These are phyloP conservation scores for Tiaroga cobitis DNA, from an alignment of 2,797 vertebrate genomes.

Conservation along the genomic window DNA sequence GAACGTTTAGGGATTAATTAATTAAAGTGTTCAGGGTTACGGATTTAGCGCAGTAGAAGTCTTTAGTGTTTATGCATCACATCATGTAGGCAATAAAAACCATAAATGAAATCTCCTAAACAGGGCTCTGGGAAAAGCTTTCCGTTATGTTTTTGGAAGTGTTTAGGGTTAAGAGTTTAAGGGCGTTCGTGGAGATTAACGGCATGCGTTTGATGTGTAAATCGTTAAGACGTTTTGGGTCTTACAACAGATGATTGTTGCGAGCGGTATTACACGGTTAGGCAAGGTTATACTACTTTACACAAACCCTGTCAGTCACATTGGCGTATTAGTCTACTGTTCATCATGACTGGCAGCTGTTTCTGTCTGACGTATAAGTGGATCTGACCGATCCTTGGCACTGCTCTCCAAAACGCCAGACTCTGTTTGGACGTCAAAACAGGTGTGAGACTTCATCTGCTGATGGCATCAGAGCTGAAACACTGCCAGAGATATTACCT, in stretches of 20 bases:
- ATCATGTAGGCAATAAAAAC: not conserved
- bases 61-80: not conserved
- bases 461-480: conserved; percentile 13
- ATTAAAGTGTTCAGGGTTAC: not conserved
- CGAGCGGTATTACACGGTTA: not conserved
- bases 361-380: conserved; percentile 17
- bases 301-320: conserved; percentile 6
- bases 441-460: not conserved
- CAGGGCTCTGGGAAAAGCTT: not conserved
- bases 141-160: not conserved
- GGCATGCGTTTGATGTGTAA: not conserved
- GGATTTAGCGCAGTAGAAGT: not conserved
- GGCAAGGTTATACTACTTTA: conserved; percentile 20
- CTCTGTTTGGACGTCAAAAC: not conserved
- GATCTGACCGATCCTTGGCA: conserved; percentile 12
- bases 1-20: not conserved
- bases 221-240: not conserved
- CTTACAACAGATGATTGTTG: conserved; percentile 4
- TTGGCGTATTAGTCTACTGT: not conserved
- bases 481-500: not conserved
- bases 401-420: not conserved
- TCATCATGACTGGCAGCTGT: conserved; percentile 6
- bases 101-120: not conserved
- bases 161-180: not conserved
- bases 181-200: not conserved